Evolutionary conservation across 1,140 invertebrate species (phyloP).

Genomic region (Ephestia elutella): DNA sequence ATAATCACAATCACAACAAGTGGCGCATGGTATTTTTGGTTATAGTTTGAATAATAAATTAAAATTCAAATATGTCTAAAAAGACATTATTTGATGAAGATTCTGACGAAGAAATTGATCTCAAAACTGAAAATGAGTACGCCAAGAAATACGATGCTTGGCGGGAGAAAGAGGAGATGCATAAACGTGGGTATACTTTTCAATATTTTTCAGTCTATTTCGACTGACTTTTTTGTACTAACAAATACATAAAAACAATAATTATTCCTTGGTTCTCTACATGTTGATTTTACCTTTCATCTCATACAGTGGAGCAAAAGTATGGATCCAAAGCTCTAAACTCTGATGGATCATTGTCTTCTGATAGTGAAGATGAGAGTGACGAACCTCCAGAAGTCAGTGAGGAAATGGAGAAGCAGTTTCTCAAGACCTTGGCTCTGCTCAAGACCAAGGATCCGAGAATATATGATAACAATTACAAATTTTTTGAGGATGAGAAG

Average conservation of each 20-base stretch:
- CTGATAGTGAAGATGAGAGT: slow-evolving; percentile 64
- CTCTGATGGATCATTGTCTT: slow-evolving; percentile 32
- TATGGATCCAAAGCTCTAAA: slow-evolving; percentile 50
- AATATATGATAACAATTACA: slow-evolving; percentile 86
- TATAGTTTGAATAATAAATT: background rate
- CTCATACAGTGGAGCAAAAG: slow-evolving; percentile 58
- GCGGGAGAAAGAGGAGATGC: slow-evolving; percentile 88
- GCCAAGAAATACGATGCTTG: slow-evolving; percentile 87
- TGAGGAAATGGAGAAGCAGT: slow-evolving; percentile 85
- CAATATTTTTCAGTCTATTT: too few species aligned
- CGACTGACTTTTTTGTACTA: too few species aligned
- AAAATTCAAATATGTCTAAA: slow-evolving; percentile 42
- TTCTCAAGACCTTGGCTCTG: slow-evolving; percentile 88
- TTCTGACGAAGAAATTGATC: slow-evolving; percentile 63
- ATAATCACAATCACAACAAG: too few species aligned
- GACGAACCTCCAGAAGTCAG: slow-evolving; percentile 52
- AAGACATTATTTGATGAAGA: slow-evolving; percentile 60
- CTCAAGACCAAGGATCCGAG: slow-evolving; percentile 91
- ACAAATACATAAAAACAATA: background rate
- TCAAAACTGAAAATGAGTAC: slow-evolving; percentile 86
- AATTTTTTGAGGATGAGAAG: slow-evolving; percentile 80
- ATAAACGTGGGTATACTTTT: slow-evolving; percentile 81
- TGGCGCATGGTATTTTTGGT: background rate
- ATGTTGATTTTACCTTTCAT: too few species aligned
- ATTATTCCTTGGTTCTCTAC: too few species aligned